Conservation (phyloP, 2,113 vertebrate species). For the Psephotus haematonotus region DNA sequence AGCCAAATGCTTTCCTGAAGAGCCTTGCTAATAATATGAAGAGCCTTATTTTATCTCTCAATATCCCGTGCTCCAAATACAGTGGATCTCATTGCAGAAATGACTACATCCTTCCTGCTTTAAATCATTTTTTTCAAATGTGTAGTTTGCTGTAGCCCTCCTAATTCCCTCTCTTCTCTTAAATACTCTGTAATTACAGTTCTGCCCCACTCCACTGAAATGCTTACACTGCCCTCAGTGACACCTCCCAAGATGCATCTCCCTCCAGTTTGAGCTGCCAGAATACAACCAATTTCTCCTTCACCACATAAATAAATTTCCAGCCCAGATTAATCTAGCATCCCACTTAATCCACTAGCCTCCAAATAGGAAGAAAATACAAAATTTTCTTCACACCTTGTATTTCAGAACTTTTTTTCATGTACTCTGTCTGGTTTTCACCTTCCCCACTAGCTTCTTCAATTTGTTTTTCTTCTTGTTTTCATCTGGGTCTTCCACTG, state of each 20-base stretch:
- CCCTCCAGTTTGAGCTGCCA: not conserved
- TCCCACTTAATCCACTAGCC: not conserved
- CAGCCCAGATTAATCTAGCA: fast-evolving
- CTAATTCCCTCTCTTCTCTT: not conserved
- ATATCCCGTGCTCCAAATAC: not conserved
- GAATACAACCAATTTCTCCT: not conserved
- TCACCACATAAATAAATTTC: not conserved
- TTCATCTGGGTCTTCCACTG: fast-evolving
- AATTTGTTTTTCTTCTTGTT: not conserved
- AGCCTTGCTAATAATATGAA: not conserved
- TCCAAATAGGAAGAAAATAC: not conserved
- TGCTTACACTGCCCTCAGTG: not conserved
- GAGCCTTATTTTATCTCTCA: not conserved
- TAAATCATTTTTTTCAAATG: not conserved
- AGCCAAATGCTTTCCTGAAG: not conserved
- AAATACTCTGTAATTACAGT: not conserved
- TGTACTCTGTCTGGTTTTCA: not conserved
- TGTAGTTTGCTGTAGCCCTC: not conserved
- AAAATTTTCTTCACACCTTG: not conserved
- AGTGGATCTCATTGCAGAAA: not conserved
- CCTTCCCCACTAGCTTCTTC: not conserved
- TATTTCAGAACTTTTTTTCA: not conserved
- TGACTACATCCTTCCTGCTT: not conserved
- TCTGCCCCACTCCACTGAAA: not conserved
- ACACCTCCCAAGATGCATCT: not conserved